phyloP scores from a whole-genome alignment of 2,888 invertebrate genomes.

The Watsonalla binaria region DNA sequence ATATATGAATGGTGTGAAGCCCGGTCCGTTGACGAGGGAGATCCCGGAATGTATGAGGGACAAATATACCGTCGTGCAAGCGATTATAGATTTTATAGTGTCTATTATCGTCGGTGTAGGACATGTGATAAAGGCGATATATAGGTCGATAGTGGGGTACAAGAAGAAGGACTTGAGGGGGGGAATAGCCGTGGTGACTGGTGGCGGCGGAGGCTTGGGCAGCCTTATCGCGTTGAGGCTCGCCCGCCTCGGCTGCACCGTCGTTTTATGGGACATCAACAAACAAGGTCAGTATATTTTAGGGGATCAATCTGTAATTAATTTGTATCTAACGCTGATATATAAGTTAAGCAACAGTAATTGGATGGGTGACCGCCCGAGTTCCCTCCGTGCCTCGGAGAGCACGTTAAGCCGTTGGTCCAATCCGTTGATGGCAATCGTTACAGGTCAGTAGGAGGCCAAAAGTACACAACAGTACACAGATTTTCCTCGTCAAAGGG shows the following conservation, averaged over 20 bases:
- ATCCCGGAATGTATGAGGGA: slow-evolving; percentile 72
- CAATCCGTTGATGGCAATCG: too few relatives aligned
- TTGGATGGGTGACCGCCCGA: too few relatives aligned
- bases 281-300: slow-evolving; percentile 81
- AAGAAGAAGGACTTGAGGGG: slow-evolving; percentile 84
- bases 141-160: slow-evolving; percentile 80
- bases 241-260: slow-evolving; percentile 86
- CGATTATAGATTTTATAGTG: slow-evolving; percentile 76
- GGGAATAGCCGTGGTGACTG: slow-evolving; percentile 91
- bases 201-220: slow-evolving; percentile 92
- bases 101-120: slow-evolving; percentile 71
- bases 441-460: too few relatives aligned
- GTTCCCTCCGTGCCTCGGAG: too few relatives aligned
- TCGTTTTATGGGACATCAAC: slow-evolving; percentile 95
- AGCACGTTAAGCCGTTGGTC: too few relatives aligned
- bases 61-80: slow-evolving; percentile 72
- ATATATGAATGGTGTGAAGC: slow-evolving; percentile 62
- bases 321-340: too few relatives aligned
- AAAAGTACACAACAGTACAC: too few relatives aligned
- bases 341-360: too few relatives aligned
- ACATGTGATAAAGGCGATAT: slow-evolving; percentile 76
- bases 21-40: slow-evolving; percentile 66
- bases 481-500: too few relatives aligned
- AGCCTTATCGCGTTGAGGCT: slow-evolving; percentile 86
- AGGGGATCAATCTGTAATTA: too few relatives aligned